These are phyloP conservation scores for Athene noctua DNA, from an alignment of 2,113 vertebrate species.

Conservation along the genomic window DNA sequence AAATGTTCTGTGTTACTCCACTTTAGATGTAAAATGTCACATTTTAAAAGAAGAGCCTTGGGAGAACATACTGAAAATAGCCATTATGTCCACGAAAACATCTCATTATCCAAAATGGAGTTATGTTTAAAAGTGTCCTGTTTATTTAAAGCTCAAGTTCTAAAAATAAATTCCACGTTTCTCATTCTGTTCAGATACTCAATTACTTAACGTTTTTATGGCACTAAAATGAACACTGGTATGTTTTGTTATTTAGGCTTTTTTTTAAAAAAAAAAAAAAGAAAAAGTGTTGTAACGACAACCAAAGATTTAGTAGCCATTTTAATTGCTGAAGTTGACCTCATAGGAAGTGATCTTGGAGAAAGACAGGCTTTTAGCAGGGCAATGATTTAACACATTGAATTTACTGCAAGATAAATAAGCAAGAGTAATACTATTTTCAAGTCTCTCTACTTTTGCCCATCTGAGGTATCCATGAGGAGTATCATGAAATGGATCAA, in stretches of 20 bases:
- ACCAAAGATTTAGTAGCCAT: constrained; percentile 22
- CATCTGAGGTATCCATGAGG: not conserved
- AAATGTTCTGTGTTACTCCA: not conserved
- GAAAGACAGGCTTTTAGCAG: constrained; percentile 12
- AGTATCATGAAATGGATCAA: not conserved
- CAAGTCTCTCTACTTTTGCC: not conserved
- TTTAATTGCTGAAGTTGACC: constrained; percentile 28
- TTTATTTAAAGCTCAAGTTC: constrained; percentile 45
- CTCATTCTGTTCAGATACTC: not conserved
- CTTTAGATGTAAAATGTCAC: not conserved
- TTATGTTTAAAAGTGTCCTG: constrained; percentile 5
- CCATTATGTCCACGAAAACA: constrained; percentile 21
- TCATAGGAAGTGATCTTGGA: not conserved
- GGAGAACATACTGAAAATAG: constrained; percentile 16
- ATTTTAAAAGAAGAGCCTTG: not conserved
- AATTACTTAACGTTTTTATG: not conserved
- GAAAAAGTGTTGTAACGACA: constrained; percentile 7
- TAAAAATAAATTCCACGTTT: constrained; percentile 37
- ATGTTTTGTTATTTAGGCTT: not conserved
- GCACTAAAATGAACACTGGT: not conserved
- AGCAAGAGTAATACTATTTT: not conserved
- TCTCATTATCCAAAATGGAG: constrained; percentile 28
- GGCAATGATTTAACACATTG: constrained; percentile 4
- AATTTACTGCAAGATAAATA: constrained; percentile 16
- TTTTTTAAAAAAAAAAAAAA: not conserved